phyloP scores from a whole-genome alignment of 2,797 vertebrate genomes.

The Iguana delicatissima region DNA sequence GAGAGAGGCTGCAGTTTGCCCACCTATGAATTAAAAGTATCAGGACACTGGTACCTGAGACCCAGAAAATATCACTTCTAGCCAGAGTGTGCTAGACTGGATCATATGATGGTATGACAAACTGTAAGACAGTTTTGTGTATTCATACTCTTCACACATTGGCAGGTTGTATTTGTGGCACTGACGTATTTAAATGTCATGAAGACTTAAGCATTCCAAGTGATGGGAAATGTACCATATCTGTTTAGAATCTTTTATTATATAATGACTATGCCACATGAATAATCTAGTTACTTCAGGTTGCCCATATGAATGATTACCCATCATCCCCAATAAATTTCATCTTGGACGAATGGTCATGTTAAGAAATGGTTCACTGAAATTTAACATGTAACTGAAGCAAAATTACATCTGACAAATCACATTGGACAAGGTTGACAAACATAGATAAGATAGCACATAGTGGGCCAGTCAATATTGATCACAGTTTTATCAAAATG shows the following conservation, averaged over 20 bases:
- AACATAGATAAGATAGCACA: constrained; percentile 59
- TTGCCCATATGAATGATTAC: constrained; percentile 43
- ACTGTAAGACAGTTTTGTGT: not conserved
- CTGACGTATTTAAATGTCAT: not conserved
- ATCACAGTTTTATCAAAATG: constrained; percentile 62
- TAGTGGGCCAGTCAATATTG: constrained; percentile 58
- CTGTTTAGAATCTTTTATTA: constrained; percentile 27
- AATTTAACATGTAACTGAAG: constrained; percentile 59
- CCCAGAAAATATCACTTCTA: not conserved
- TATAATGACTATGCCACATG: constrained; percentile 45
- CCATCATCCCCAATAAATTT: constrained; percentile 63
- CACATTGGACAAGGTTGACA: constrained; percentile 61
- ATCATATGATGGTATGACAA: too few relatives aligned
- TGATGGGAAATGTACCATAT: not conserved
- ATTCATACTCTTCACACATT: not conserved
- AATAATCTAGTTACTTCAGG: constrained; percentile 65
- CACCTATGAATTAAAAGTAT: not conserved
- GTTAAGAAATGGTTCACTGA: constrained; percentile 60
- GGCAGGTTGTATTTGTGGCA: not conserved
- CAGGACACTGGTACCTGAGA: not conserved
- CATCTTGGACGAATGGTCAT: constrained; percentile 50
- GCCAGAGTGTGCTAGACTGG: too few relatives aligned
- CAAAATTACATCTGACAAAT: constrained; percentile 65
- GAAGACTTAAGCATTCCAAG: not conserved
- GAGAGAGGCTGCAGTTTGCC: too few relatives aligned